Evolutionary conservation across 2,888 invertebrate species (phyloP).

Genomic region (Ashinkailepas kermadecensis): DNA sequence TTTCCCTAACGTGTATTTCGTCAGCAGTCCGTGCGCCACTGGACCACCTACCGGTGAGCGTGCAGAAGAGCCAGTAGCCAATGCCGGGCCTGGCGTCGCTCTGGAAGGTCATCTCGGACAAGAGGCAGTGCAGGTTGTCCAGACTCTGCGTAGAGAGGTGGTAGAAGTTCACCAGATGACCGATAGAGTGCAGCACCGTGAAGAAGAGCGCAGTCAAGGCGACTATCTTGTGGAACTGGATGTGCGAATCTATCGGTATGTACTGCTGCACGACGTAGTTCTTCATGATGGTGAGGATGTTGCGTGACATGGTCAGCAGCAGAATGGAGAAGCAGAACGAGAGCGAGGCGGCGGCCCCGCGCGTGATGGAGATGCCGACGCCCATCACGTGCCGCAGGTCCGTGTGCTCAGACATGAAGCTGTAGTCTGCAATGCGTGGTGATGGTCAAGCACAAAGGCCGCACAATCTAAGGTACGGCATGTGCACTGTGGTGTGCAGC

Average conservation of each 20-base stretch:
- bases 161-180: slow-evolving; percentile 94
- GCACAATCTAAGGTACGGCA: too few relatives aligned
- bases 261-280: slow-evolving; percentile 90
- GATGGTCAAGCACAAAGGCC: too few relatives aligned
- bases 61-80: slow-evolving; percentile 91
- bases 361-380: slow-evolving; percentile 87
- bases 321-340: slow-evolving; percentile 91
- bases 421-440: slow-evolving; percentile 58
- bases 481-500: too few relatives aligned
- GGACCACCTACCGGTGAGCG: slow-evolving; percentile 66
- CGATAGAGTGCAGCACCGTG: slow-evolving; percentile 82
- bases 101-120: slow-evolving; percentile 85
- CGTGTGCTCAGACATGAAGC: slow-evolving; percentile 91
- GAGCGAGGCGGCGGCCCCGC: slow-evolving; percentile 87
- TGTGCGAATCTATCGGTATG: slow-evolving; percentile 87
- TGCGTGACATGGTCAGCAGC: slow-evolving; percentile 84
- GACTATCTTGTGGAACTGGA: slow-evolving; percentile 91
- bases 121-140: slow-evolving; percentile 82
- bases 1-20: too few relatives aligned
- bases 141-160: slow-evolving; percentile 93
- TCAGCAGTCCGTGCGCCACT: too few relatives aligned
- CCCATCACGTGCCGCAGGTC: slow-evolving; percentile 95
- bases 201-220: slow-evolving; percentile 91
- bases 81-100: slow-evolving; percentile 91
- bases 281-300: slow-evolving; percentile 84